phyloP scores from a whole-genome alignment of 2,113 vertebrate genomes.

The Mustelus asterias region DNA sequence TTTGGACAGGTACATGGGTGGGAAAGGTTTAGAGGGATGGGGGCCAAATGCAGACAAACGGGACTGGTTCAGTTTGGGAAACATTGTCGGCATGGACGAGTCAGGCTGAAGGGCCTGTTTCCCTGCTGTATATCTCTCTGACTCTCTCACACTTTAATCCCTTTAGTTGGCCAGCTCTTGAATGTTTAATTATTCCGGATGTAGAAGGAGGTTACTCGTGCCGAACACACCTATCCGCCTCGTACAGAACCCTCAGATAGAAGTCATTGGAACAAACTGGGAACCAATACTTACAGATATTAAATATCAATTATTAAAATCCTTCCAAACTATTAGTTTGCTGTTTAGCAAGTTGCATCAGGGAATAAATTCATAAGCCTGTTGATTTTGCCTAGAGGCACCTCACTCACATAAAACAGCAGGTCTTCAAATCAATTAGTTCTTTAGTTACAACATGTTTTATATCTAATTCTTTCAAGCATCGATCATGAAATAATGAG shows the following conservation, averaged over 20 bases:
- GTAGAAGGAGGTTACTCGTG: background rate
- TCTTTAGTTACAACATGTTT: background rate
- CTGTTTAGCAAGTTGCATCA: background rate
- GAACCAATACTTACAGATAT: background rate
- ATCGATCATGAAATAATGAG: background rate
- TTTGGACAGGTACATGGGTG: too few species aligned
- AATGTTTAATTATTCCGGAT: background rate
- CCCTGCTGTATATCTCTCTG: too few species aligned
- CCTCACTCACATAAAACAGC: background rate
- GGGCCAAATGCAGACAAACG: too few species aligned
- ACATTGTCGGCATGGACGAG: too few species aligned
- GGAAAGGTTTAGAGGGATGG: too few species aligned
- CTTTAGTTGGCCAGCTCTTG: background rate
- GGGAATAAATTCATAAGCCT: slow-evolving; percentile 6
- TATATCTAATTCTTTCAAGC: background rate
- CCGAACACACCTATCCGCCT: background rate
- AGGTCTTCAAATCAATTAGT: slow-evolving; percentile 3
- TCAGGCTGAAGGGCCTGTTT: too few species aligned
- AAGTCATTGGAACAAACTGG: background rate
- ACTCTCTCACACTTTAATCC: background rate
- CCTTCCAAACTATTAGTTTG: background rate
- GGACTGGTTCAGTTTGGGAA: too few species aligned
- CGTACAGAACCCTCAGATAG: background rate
- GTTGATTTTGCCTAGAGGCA: background rate
- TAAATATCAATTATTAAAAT: background rate